A percentile compares a stretch with the other conserved stretches of the same genome.
Evolutionary conservation across 2,888 invertebrate genomes (phyloP).

Genomic region (Tenthredo notha): DNA sequence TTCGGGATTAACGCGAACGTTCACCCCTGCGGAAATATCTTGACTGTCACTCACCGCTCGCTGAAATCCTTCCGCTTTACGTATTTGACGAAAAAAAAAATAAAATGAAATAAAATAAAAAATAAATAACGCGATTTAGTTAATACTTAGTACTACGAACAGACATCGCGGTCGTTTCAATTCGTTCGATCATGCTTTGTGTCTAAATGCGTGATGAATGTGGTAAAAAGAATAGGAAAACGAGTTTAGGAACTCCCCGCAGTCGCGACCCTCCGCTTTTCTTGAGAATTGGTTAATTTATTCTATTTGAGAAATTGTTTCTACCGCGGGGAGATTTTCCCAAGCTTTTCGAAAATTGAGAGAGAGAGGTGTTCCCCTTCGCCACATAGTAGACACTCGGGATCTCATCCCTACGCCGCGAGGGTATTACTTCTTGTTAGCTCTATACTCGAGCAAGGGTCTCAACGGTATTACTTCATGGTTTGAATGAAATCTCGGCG

Average conservation of each 20-base stretch:
- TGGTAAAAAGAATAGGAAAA: neutral
- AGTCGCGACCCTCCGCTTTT: slow-evolving; percentile 2
- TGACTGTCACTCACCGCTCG: neutral
- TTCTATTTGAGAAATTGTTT: slow-evolving; percentile 68
- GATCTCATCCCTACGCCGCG: neutral
- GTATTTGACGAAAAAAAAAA: neutral
- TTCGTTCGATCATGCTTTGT: neutral
- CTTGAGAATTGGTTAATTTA: slow-evolving; percentile 61
- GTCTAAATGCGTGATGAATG: neutral
- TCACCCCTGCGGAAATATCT: slow-evolving; percentile 2
- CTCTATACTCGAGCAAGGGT: slow-evolving; percentile 12
- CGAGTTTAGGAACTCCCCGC: neutral
- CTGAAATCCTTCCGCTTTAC: neutral
- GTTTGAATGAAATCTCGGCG: neutral
- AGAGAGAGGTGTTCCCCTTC: neutral
- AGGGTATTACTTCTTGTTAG: slow-evolving; percentile 56
- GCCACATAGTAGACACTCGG: slow-evolving; percentile 10
- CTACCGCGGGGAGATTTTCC: slow-evolving; percentile 21
- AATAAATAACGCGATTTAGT: too few species aligned
- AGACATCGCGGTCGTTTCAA: too few species aligned
- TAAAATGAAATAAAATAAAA: too few species aligned
- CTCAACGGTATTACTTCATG: slow-evolving; percentile 2
- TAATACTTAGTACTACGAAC: too few species aligned
- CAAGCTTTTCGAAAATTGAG: slow-evolving; percentile 9
- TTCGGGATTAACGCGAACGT: slow-evolving; percentile 13